A percentile compares a stretch with the other conserved stretches of the same genome.
phyloP scores from a whole-genome alignment of 2,888 invertebrate genomes.

The Leptogaster cylindrica region DNA sequence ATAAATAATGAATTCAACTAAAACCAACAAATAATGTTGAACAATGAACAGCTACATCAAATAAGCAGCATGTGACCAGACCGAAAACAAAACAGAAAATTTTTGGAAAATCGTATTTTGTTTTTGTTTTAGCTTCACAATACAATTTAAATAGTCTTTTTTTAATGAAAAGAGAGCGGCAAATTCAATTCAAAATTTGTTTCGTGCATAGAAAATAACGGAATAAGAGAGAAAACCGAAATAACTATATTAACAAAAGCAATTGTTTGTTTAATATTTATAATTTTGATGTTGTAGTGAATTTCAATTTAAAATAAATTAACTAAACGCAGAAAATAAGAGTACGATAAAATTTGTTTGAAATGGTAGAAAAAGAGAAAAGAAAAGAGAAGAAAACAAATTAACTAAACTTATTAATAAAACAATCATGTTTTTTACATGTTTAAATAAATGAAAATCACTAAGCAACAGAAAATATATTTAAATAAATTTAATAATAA shows the following conservation, averaged over 20 bases:
- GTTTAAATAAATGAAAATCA: constrained; percentile 41
- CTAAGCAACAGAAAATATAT: constrained; percentile 28
- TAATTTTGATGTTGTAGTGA: constrained; percentile 35
- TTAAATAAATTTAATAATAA: constrained; percentile 36
- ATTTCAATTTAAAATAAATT: constrained; percentile 30
- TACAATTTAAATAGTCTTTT: too few relatives aligned
- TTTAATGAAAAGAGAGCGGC: too few relatives aligned
- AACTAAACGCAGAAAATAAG: constrained; percentile 15
- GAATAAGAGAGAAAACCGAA: not conserved
- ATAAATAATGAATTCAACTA: too few relatives aligned
- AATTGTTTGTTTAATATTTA: too few relatives aligned
- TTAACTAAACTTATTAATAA: constrained; percentile 30
- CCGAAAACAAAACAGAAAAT: not conserved
- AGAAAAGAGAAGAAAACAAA: constrained; percentile 6
- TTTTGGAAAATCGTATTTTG: not conserved
- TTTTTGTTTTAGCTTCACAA: not conserved
- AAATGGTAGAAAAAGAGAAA: not conserved
- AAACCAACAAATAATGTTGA: not conserved
- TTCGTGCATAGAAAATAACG: too few relatives aligned
- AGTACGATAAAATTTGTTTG: constrained; percentile 16
- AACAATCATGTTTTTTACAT: constrained; percentile 44
- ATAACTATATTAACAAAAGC: constrained; percentile 22
- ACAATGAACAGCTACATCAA: not conserved
- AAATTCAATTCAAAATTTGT: not conserved
- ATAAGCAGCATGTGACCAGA: not conserved